A percentile compares a stretch with the other conserved stretches of the same genome.
Conservation (phyloP, 2,113 vertebrate species). For the Arizona elegans region DNA sequence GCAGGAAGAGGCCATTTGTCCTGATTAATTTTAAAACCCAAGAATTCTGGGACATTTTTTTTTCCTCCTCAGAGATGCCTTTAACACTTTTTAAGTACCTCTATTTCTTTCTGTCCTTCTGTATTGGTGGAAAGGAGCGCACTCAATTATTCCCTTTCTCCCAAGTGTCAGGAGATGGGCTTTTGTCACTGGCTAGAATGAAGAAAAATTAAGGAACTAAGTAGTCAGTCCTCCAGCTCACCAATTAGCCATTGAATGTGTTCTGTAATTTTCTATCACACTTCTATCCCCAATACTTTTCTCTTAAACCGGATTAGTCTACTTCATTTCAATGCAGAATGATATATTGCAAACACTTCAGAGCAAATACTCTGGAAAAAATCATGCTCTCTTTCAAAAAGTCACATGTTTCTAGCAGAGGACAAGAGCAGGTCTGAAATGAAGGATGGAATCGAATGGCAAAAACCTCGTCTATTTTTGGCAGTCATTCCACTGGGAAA, state of each 20-base stretch:
- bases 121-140: background rate
- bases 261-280: background rate
- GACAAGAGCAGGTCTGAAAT: background rate
- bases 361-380: background rate
- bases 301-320: background rate
- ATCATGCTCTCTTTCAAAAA: background rate
- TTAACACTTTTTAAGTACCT: background rate
- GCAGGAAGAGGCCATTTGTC: background rate
- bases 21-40: background rate
- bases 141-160: background rate
- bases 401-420: background rate
- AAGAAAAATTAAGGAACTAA: background rate
- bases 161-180: background rate
- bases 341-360: background rate
- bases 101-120: slow-evolving; percentile 4
- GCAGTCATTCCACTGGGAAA: background rate
- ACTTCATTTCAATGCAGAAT: background rate
- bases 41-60: slow-evolving; percentile 1
- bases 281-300: background rate
- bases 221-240: background rate
- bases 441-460: background rate
- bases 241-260: background rate
- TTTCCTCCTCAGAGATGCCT: background rate
- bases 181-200: background rate
- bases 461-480: background rate